Conservation (phyloP, 2,113 vertebrate species). For the Nerophis lumbriciformis region DNA sequence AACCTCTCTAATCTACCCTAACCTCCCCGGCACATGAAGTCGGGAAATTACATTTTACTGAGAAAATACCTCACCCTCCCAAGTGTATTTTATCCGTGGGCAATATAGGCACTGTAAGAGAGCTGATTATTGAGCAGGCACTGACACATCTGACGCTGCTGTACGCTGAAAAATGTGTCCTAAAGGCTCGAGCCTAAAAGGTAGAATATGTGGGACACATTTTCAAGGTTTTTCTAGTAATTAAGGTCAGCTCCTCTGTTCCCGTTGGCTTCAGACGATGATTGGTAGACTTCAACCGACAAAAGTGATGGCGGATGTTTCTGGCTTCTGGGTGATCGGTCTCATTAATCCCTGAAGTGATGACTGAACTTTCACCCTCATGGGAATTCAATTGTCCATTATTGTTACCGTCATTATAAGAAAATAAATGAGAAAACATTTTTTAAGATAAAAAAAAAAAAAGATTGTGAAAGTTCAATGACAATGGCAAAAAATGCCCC, state of each 20-base stretch:
- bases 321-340: background rate
- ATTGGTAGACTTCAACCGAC: constrained; percentile 13
- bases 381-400: too few species aligned
- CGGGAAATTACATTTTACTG: constrained; percentile 16
- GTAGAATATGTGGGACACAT: constrained; percentile 12
- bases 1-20: constrained; percentile 34
- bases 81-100: background rate
- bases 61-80: constrained; percentile 4
- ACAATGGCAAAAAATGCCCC: too few species aligned
- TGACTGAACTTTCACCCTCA: background rate
- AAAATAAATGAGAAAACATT: too few species aligned
- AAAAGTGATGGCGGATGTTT: constrained; percentile 8
- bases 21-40: constrained; percentile 24
- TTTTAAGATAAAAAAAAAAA: too few species aligned
- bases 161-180: background rate
- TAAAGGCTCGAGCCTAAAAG: constrained; percentile 11
- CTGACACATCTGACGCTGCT: background rate
- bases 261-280: constrained; percentile 8
- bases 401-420: too few species aligned
- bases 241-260: constrained; percentile 19
- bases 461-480: too few species aligned
- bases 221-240: constrained; percentile 14
- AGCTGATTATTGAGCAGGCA: background rate
- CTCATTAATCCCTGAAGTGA: background rate
- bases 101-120: background rate